Evolutionary conservation across 2,797 vertebrate species (phyloP).

Genomic region (Tiaroga cobitis): DNA sequence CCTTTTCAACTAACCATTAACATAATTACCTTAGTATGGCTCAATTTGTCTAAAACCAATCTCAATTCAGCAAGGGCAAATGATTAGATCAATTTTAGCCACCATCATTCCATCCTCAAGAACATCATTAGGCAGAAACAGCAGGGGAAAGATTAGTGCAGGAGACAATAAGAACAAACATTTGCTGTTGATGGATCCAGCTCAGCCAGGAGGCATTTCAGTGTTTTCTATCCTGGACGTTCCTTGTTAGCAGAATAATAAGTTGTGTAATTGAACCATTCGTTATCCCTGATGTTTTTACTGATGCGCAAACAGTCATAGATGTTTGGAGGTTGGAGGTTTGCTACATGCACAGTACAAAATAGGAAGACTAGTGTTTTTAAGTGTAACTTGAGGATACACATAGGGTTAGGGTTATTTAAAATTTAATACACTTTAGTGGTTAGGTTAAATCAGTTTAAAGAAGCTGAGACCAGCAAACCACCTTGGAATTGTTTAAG

Average conservation of each 20-base stretch:
- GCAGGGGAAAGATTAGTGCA: neutral
- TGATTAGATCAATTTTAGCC: slow-evolving; percentile 43
- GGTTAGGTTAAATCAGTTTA: neutral
- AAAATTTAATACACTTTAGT: neutral
- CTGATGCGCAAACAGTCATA: neutral
- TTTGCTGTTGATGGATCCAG: slow-evolving; percentile 34
- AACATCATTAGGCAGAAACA: slow-evolving; percentile 23
- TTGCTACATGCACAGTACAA: neutral
- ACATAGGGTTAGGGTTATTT: neutral
- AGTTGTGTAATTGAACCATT: slow-evolving; percentile 46
- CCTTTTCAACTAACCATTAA: slow-evolving; percentile 29
- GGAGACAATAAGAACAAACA: slow-evolving; percentile 35
- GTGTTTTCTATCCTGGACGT: slow-evolving; percentile 9
- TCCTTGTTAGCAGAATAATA: slow-evolving; percentile 41
- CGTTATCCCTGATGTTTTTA: slow-evolving; percentile 33
- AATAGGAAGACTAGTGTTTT: neutral
- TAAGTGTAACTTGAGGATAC: neutral
- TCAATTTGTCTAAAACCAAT: slow-evolving; percentile 44
- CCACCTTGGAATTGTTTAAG: neutral
- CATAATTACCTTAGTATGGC: slow-evolving; percentile 33
- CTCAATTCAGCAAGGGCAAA: slow-evolving; percentile 41
- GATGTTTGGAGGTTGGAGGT: neutral
- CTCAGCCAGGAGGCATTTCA: slow-evolving; percentile 18
- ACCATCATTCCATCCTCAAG: slow-evolving; percentile 25
- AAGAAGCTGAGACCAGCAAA: neutral